These are phyloP conservation scores for Drosophila dives DNA, from an alignment of 2,888 invertebrate genomes.

Conservation along the genomic window DNA sequence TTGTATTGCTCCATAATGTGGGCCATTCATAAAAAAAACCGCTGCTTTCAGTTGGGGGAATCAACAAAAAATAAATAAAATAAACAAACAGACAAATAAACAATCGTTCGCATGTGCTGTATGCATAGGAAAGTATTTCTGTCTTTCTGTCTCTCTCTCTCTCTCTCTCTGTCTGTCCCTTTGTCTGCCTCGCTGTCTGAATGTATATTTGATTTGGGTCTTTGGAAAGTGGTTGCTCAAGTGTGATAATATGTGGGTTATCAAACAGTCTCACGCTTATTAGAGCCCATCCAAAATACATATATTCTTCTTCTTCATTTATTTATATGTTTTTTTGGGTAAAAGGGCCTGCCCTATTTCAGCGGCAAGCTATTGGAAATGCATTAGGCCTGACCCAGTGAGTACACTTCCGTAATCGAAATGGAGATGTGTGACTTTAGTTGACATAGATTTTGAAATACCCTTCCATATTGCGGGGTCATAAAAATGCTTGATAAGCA, in stretches of 20 bases:
- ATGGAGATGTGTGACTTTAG: not conserved
- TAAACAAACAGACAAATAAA: slow-evolving; percentile 29
- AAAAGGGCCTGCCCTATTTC: not conserved
- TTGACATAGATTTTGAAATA: not conserved
- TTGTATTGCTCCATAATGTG: slow-evolving; percentile 59
- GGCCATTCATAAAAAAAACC: slow-evolving; percentile 67
- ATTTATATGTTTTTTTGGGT: not conserved
- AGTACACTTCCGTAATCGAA: slow-evolving; percentile 2
- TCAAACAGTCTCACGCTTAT: slow-evolving; percentile 40
- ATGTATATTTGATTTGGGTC: slow-evolving; percentile 25
- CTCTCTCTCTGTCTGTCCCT: not conserved
- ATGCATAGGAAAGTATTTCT: slow-evolving; percentile 14
- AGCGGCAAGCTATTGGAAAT: slow-evolving; percentile 10
- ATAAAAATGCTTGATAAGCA: not conserved
- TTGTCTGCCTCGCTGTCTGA: slow-evolving; percentile 3
- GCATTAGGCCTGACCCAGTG: slow-evolving; percentile 6
- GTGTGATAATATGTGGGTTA: slow-evolving; percentile 44
- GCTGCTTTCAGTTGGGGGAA: slow-evolving; percentile 9
- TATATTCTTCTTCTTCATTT: not conserved
- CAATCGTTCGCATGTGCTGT: slow-evolving; percentile 21
- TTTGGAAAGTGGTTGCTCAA: slow-evolving; percentile 27
- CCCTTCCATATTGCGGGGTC: not conserved
- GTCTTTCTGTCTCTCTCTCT: not conserved
- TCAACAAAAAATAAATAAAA: slow-evolving; percentile 5
- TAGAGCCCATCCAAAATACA: slow-evolving; percentile 9